Evolutionary conservation across 2,113 vertebrate species (phyloP), one percentile per base, ranked within the genome.

Genomic region (Gobio gobio): DNA sequence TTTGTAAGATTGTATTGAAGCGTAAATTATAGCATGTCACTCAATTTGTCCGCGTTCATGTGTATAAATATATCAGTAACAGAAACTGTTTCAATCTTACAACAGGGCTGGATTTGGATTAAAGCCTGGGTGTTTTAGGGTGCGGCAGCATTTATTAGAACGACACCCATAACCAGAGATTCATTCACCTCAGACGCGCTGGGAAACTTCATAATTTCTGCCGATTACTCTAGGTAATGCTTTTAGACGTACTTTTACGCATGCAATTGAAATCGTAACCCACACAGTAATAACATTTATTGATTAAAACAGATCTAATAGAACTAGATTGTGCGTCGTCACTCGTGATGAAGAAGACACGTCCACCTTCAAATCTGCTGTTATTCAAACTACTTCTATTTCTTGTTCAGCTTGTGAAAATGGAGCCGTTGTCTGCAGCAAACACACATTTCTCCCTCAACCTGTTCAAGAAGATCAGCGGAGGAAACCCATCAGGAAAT

Each of bases 371-470:
- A 56, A 22, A 22, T 56, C 14, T 76, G 51, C 9, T 29, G 14
- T 51, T 76, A 33, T 76, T 76, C 16, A 51, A 29, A 33, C 47
- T 76, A 9, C 10, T 66, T 2, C 72, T 76, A 10, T 51, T 54
- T 51, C 24, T 68, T 36, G 4, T 22, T 56, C 61, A 83, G 81
- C 74, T 76, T 20, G 66, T 72, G 64, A 75, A 61, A 82, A 89
- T 89, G 88, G 86, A 86, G 36, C 2, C 36, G 8, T 63, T 93
- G 12, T 33, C 89, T 47, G 83, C 91, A 40, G 95, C 96, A 89
- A 98, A 95, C 90, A 94, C 93, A 77, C 90, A 90, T 43, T 97
- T 99, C 90, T 93, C 87, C 85, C 93, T 97, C 87, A 93, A 93
- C 72, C 86, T 97, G n/a, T 95, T 96, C 87, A 93, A 91, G 89